Conservation (phyloP, 2,888 invertebrate species). For the Lepeophtheirus nordmannii region DNA sequence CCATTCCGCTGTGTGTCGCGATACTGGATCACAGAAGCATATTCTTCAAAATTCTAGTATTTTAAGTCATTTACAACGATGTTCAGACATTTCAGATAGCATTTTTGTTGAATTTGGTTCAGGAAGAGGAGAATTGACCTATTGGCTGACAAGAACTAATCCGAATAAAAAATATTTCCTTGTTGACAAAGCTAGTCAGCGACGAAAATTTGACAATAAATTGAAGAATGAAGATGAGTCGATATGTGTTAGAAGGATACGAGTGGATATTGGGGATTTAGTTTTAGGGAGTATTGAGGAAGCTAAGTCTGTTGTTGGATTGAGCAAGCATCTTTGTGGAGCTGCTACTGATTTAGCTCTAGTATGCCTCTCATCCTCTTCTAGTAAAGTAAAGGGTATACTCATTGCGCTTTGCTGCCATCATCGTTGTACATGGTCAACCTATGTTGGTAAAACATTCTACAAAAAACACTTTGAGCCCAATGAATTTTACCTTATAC, state of each 20-base stretch:
- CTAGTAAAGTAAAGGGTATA: constrained; percentile 38
- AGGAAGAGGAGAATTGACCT: constrained; percentile 46
- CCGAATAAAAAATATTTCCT: constrained; percentile 45
- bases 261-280: constrained; percentile 66
- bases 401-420: constrained; percentile 77
- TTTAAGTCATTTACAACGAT: neutral
- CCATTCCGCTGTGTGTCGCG: neutral
- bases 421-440: constrained; percentile 57
- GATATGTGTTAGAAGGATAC: constrained; percentile 39
- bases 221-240: constrained; percentile 36
- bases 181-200: constrained; percentile 60
- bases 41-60: neutral
- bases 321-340: constrained; percentile 79
- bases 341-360: constrained; percentile 66
- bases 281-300: constrained; percentile 42
- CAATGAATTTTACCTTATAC: constrained; percentile 55
- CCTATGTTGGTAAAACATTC: constrained; percentile 53
- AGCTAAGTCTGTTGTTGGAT: constrained; percentile 42
- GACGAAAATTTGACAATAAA: constrained; percentile 62
- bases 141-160: constrained; percentile 52
- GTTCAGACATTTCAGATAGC: neutral
- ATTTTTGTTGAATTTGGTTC: constrained; percentile 21
- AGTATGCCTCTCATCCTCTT: constrained; percentile 42
- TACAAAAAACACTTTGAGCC: constrained; percentile 41
- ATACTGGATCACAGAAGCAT: neutral